phyloP scores from a whole-genome alignment of 2,113 vertebrate genomes.

The Carettochelys insculpta region DNA sequence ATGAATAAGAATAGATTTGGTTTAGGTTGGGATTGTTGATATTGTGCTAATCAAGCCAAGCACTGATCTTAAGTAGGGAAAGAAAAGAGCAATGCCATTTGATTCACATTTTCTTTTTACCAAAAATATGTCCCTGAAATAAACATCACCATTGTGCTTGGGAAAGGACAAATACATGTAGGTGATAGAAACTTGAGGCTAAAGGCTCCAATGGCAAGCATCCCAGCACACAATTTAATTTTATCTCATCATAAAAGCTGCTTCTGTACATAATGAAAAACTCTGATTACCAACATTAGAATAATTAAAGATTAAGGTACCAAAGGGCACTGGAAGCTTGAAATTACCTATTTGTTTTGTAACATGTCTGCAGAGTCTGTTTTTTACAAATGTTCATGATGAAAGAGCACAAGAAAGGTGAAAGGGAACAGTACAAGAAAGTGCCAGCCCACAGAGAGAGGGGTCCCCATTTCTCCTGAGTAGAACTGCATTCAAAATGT shows the following conservation, averaged over 20 bases:
- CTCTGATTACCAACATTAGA: slow-evolving; percentile 18
- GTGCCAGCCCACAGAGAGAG: not conserved
- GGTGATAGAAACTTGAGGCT: not conserved
- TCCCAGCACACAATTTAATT: slow-evolving; percentile 31
- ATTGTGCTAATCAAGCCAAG: not conserved
- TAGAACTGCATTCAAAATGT: not conserved
- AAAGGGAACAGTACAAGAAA: not conserved
- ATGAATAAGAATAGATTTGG: not conserved
- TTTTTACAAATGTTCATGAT: not conserved
- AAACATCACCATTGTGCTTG: not conserved
- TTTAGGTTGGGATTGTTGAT: not conserved
- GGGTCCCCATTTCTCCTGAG: not conserved
- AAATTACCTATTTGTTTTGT: slow-evolving; percentile 27
- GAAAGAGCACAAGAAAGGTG: not conserved
- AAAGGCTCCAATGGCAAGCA: not conserved
- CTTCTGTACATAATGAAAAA: slow-evolving; percentile 1
- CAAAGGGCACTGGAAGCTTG: slow-evolving; percentile 6
- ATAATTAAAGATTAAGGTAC: slow-evolving; percentile 41
- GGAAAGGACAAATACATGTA: not conserved
- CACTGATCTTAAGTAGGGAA: not conserved
- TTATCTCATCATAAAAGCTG: slow-evolving; percentile 29
- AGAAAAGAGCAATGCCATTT: not conserved
- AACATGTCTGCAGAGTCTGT: not conserved
- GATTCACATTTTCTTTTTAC: not conserved
- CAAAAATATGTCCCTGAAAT: not conserved